A percentile compares a stretch with the other conserved stretches of the same genome.
These are phyloP conservation scores for Tor tambroides DNA, from an alignment of 2,113 vertebrate species.

Conservation along the genomic window DNA sequence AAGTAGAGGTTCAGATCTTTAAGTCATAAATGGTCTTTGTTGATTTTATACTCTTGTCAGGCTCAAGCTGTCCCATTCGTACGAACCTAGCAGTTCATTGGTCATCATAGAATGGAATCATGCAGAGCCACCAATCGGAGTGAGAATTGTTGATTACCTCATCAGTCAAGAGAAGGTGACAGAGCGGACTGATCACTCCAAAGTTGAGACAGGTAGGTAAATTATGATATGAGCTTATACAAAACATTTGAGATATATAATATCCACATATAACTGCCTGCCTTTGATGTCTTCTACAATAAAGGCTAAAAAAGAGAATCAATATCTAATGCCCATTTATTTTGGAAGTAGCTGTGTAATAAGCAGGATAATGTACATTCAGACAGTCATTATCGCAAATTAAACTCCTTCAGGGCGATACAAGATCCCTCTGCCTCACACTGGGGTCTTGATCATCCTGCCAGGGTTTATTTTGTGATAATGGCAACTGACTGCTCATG, in stretches of 20 bases:
- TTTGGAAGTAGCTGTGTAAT: background rate
- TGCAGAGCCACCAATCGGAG: constrained; percentile 92
- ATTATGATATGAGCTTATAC: background rate
- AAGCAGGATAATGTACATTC: background rate
- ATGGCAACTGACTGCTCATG: constrained; percentile 3
- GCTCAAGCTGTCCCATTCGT: constrained; percentile 86
- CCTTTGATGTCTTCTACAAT: background rate
- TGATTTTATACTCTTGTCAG: constrained; percentile 69
- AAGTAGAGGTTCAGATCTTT: background rate
- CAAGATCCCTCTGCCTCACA: background rate
- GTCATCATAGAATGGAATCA: constrained; percentile 97
- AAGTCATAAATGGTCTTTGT: background rate
- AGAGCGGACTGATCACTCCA: constrained; percentile 93
- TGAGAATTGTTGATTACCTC: constrained; percentile 93
- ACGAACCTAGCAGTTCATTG: constrained; percentile 95
- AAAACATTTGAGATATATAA: background rate
- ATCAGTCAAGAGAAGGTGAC: constrained; percentile 97
- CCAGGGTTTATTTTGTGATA: background rate
- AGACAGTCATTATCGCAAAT: background rate
- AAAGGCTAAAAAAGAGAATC: background rate
- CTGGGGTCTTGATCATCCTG: background rate
- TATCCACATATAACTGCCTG: background rate
- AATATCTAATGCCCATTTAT: background rate
- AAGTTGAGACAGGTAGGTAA: constrained; percentile 91
- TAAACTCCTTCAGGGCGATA: background rate